Conservation (phyloP, 1,140 invertebrate genomes). For the Zelostemma sp. region DNA sequence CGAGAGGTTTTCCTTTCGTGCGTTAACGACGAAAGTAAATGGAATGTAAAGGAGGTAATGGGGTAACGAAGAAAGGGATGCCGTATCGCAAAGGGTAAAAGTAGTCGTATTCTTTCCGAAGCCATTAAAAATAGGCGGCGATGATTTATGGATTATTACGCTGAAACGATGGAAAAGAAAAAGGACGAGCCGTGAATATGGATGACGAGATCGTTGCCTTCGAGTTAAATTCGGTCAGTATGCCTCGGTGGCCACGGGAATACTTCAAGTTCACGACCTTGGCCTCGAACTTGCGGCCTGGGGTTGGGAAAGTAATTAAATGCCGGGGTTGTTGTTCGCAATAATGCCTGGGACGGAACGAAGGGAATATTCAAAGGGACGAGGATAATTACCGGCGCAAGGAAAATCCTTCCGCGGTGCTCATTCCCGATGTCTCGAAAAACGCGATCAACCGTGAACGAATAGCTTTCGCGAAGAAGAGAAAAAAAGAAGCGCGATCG, state of each 20-base stretch:
- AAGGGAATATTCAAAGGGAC: slow-evolving; percentile 60
- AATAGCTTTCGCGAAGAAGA: too few relatives aligned
- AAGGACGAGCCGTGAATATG: slow-evolving; percentile 13
- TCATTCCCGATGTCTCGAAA: slow-evolving; percentile 52
- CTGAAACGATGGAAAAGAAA: slow-evolving; percentile 27
- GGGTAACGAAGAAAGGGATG: slow-evolving; percentile 28
- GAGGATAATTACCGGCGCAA: slow-evolving; percentile 67
- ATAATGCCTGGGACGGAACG: slow-evolving; percentile 61
- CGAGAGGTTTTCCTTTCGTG: slow-evolving; percentile 40
- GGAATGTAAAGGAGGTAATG: slow-evolving; percentile 53
- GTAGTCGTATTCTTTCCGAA: slow-evolving; percentile 49
- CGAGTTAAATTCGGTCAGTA: slow-evolving; percentile 68
- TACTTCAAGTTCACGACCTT: slow-evolving; percentile 66
- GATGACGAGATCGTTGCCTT: slow-evolving; percentile 43
- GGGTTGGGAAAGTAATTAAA: slow-evolving; percentile 69
- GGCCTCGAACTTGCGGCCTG: slow-evolving; percentile 64
- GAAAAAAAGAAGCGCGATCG: too few relatives aligned
- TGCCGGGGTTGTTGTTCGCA: slow-evolving; percentile 65
- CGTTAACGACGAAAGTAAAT: slow-evolving; percentile 54
- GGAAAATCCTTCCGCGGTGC: slow-evolving; percentile 54
- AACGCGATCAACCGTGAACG: too few relatives aligned
- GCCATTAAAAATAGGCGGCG: slow-evolving; percentile 54
- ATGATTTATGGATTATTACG: slow-evolving; percentile 66
- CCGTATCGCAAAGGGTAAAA: slow-evolving; percentile 41
- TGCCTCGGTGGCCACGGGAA: slow-evolving; percentile 59